Percentiles rank a stretch among this genome's conserved stretches.
phyloP scores from a whole-genome alignment of 1,140 invertebrate species.

The Temnothorax curvispinosus region DNA sequence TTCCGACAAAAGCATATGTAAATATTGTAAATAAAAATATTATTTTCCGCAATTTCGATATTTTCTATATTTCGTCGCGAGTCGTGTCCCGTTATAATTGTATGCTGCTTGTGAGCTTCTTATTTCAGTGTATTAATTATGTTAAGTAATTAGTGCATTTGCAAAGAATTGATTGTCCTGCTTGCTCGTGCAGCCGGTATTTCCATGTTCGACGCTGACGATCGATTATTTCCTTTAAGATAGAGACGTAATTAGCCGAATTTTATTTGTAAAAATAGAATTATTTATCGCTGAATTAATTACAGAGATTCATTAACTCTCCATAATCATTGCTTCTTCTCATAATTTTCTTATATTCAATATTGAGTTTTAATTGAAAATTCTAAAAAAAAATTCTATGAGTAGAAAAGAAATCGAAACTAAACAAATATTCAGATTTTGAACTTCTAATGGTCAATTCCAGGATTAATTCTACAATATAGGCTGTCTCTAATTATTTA shows the following conservation, averaged over 20 bases:
- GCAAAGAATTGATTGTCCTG: slow-evolving; percentile 27
- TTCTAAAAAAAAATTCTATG: background rate
- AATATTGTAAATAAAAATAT: slow-evolving; percentile 78
- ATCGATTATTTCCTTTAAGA: slow-evolving; percentile 6
- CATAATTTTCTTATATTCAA: background rate
- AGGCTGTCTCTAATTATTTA: background rate
- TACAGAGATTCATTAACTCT: background rate
- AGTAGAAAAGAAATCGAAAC: background rate
- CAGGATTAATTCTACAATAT: background rate
- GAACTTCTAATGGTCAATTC: background rate
- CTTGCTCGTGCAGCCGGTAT: slow-evolving; percentile 33
- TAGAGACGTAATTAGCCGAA: background rate
- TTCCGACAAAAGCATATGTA: slow-evolving; percentile 62
- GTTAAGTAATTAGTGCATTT: slow-evolving; percentile 22
- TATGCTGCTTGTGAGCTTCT: slow-evolving; percentile 34
- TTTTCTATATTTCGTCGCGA: slow-evolving; percentile 67
- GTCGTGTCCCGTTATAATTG: slow-evolving; percentile 76
- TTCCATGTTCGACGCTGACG: slow-evolving; percentile 54
- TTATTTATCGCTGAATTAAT: background rate
- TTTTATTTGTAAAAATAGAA: background rate
- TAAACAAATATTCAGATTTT: background rate
- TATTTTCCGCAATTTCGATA: slow-evolving; percentile 35
- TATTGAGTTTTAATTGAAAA: background rate
- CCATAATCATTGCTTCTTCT: background rate
- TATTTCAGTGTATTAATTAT: slow-evolving; percentile 24